Conservation (phyloP, 2,797 vertebrate genomes). For the Hozukius guyotensis region DNA sequence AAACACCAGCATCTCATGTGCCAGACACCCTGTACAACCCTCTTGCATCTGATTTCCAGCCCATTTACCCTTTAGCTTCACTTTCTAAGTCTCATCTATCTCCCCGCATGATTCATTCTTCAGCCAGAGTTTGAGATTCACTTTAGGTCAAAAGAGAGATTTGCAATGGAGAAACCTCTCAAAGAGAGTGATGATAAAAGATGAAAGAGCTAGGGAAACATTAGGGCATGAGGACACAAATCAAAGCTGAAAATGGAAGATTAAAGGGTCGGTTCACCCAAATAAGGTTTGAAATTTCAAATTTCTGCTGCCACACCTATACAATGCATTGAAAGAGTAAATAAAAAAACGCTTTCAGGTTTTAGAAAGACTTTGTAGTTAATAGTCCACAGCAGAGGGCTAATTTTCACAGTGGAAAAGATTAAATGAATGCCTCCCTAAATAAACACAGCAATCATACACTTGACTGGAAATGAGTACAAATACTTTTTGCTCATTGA, state of each 20-base stretch:
- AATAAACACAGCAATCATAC: constrained; percentile 67
- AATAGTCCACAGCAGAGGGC: constrained; percentile 12
- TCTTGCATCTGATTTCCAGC: constrained; percentile 1
- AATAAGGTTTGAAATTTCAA: neutral
- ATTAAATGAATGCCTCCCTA: constrained; percentile 50
- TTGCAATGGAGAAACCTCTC: constrained; percentile 1
- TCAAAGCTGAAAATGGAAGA: neutral
- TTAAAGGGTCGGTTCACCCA: neutral
- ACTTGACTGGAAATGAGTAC: constrained; percentile 59
- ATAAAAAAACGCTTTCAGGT: neutral
- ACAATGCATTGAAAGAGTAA: neutral
- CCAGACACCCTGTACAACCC: neutral
- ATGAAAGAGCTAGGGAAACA: neutral
- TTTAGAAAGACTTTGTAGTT: constrained; percentile 20
- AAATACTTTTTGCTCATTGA: constrained; percentile 66
- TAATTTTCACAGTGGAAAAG: constrained; percentile 41
- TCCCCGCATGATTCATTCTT: constrained; percentile 9
- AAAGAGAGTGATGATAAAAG: constrained; percentile 27
- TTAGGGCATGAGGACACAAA: neutral
- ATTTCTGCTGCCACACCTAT: neutral
- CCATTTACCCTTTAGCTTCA: constrained; percentile 10
- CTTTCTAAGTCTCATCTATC: neutral
- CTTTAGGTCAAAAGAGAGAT: constrained; percentile 24
- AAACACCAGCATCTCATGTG: neutral
- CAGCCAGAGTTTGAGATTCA: constrained; percentile 14